Conservation (phyloP, 2,113 vertebrate genomes). For the Macaca fascicularis region T2T-MFA8v1.1 NC_088380.1:160656001-160656500, state of each 20-base stretch:
- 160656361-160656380: neutral
- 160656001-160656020: neutral
- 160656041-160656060: neutral
- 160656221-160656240: neutral
- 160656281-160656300: neutral
- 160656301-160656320: neutral
- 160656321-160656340: neutral
- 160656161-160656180: neutral
- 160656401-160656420: neutral
- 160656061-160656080: neutral
- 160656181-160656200: neutral
- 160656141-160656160: neutral
- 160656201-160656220: slow-evolving; percentile 1
- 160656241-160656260: neutral
- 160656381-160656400: neutral
- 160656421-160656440: neutral
- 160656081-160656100: neutral
- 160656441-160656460: neutral
- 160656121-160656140: neutral
- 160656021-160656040: neutral
- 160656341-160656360: neutral
- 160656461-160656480: neutral
- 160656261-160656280: slow-evolving; percentile 18
- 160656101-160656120: neutral
- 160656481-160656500: neutral